These are phyloP conservation scores for Hyaena hyaena DNA, from an alignment of 2,113 vertebrate species.

Conservation along the genomic window DNA sequence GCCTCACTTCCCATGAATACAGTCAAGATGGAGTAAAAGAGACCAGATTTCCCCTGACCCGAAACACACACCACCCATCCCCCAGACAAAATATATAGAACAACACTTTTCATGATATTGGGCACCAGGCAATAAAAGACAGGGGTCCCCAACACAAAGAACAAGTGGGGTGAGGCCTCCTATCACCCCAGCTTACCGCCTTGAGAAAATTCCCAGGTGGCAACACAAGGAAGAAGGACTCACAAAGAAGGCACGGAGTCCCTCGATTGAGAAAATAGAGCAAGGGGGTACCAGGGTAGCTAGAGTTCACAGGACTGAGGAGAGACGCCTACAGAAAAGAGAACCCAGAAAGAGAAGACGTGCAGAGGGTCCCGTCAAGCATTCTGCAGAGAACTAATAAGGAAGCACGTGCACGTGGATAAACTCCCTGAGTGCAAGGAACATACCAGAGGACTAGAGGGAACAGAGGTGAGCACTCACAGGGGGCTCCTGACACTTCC, in stretches of 20 bases:
- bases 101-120: background rate
- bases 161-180: background rate
- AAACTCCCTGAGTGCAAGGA: background rate
- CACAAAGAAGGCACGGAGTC: background rate
- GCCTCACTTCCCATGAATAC: background rate
- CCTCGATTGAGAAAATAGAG: background rate
- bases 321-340: background rate
- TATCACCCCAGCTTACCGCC: background rate
- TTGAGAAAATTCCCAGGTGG: background rate
- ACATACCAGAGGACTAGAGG: background rate
- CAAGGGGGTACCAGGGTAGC: background rate
- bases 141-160: background rate
- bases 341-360: background rate
- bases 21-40: background rate
- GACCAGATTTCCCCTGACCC: background rate
- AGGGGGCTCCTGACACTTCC: no score
- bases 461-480: background rate
- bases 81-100: background rate
- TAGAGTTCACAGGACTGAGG: background rate
- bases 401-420: background rate
- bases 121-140: background rate
- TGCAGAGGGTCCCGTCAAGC: background rate
- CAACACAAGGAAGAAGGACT: background rate
- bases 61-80: background rate
- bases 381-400: background rate